Conservation (phyloP, 2,888 invertebrate species). For the Eristalis pertinax region DNA sequence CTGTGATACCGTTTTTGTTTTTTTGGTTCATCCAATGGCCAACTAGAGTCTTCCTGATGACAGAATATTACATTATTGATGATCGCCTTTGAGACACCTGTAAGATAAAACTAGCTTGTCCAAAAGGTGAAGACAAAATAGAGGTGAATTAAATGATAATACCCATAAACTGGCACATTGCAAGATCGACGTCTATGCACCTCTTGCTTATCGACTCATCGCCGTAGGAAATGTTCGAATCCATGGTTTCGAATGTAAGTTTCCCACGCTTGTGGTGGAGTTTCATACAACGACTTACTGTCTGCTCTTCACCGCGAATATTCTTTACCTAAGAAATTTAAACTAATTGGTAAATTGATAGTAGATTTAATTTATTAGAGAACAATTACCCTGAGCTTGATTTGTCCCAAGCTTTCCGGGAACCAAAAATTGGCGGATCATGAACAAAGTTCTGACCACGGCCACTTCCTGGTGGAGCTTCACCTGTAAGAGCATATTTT, state of each 20-base stretch:
- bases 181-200: slow-evolving; percentile 87
- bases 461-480: slow-evolving; percentile 92
- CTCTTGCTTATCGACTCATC: slow-evolving; percentile 85
- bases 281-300: slow-evolving; percentile 87
- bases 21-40: slow-evolving; percentile 97
- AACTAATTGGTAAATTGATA: neutral
- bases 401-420: slow-evolving; percentile 79
- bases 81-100: slow-evolving; percentile 94
- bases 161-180: slow-evolving; percentile 86
- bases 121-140: neutral
- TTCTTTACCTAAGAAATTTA: slow-evolving; percentile 80
- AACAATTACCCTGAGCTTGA: slow-evolving; percentile 79
- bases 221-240: slow-evolving; percentile 84
- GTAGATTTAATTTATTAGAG: no score
- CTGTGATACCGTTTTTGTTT: slow-evolving; percentile 93
- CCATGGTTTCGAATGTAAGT: slow-evolving; percentile 85
- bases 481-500: slow-evolving; percentile 95
- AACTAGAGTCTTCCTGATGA: slow-evolving; percentile 98
- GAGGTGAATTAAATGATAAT: neutral
- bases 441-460: slow-evolving; percentile 92
- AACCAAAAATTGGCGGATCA: slow-evolving; percentile 88
- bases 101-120: neutral
- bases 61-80: slow-evolving; percentile 98
- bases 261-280: slow-evolving; percentile 84
- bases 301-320: slow-evolving; percentile 84